Evolutionary conservation across 2,888 invertebrate genomes (phyloP), one percentile per base, ranked within the genome.

Genomic region (Temnothorax unifasciatus): DNA sequence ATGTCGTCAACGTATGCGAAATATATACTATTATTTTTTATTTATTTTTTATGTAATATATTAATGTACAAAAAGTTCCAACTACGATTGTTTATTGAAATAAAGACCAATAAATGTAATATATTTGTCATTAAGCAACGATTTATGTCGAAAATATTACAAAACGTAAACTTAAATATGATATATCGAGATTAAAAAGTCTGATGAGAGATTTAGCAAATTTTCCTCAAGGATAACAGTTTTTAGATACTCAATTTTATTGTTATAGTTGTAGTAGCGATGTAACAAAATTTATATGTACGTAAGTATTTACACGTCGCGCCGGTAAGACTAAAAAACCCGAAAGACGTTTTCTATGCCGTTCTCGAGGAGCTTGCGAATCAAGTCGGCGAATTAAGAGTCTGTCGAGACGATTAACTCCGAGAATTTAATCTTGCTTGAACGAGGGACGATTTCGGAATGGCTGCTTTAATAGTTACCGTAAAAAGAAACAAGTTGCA

Each of bases 381-480:
- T 88, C 91, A 89, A 90, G 91, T 87, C 90, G 90, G 91, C 91
- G 90, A 92, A 92, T 92, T 92, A 92, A 90, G 92, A 92, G 88
- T 87, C 91, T 89, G 91, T 68, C 89, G 91, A 89, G 90, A 87
- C 89, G 92, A 92, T 92, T 92, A 92, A 92, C 90, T 90, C 88
- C 82, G 90, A 90, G 91, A 92, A 92, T 92, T 92, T 92, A 92
- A 92, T 92, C 91, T 92, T 86, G 88, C 87, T 90, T 92, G 92
- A 92, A 92, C 92, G 92, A 92, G 92, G 88, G 88, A 92, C 91
- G 91, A 92, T 92, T 92, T 93, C 85, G 85, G 89, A 85, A 86
- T 89, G 85, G 79, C 86, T 85, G 74, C 84, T 91, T 90, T 90
- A 90, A 87, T 88, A 86, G 89, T 89, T 85, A 69, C 83, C 50